Base-by-base conservation (phyloP, 2,797 vertebrate species). In the Gallirallus australis region DNA sequence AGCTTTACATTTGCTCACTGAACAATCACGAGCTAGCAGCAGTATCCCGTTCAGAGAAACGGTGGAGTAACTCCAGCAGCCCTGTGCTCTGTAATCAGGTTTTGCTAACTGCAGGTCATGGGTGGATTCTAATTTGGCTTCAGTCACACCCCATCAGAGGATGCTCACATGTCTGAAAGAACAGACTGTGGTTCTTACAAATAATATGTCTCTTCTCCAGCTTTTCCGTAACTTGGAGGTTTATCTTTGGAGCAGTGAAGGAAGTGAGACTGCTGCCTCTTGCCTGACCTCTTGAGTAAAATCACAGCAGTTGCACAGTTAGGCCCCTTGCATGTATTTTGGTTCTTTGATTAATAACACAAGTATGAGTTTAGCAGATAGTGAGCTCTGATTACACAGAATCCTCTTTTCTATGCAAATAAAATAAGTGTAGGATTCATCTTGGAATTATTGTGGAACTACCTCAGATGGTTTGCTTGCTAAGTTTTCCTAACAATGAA, bases 401-500 rank as follows among this genome's bases (percentile, higher is more conserved):
- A 53, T 48, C 15, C 45, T 91, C 6, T 1, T 24, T 64, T 77
- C 45, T 21, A 3, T 48, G 59, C 4, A 4, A 35, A 31, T 27
- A 37, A 72, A 72, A 6, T n/a, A 53, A 56, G 17, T 50, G 4
- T 52, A 4, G 4, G 12, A 8, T 50, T 89, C 2, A 14, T 65
- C 21, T 30, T 61, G 25, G 17, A n/a, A 45, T n/a, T 77, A 2
- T 68, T 31, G 2, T 9, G 70, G 33, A 57, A 19, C 5, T 37
- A 7, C 11, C 25, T 93, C 30, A 60, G n/a, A 27, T 39, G 19
- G 12, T 82, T 91, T 56, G 27, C 48, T 28, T 53, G 23, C 8
- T 3, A 30, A n/a, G 4, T 56, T 53, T 50, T 42, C 25, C 2
- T 31, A 40, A 42, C 13, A 1, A 0, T 25, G 33, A 56, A 48